A percentile compares a stretch with the other conserved stretches of the same genome.
Evolutionary conservation across 2,797 vertebrate species (phyloP).

Genomic region (Rallus crepitans): DNA sequence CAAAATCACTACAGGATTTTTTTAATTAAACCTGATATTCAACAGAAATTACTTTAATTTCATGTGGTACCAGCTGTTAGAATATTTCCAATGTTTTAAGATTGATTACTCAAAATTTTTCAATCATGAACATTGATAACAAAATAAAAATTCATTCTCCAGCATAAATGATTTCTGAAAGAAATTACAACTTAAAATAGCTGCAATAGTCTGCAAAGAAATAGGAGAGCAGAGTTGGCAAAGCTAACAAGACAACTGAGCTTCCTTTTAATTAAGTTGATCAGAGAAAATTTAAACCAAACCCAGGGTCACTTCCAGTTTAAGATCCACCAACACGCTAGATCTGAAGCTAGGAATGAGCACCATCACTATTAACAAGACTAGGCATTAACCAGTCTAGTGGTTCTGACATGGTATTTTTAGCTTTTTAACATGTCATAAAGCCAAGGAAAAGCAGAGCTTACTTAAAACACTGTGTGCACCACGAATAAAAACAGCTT

Average conservation of each 20-base stretch:
- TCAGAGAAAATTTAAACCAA: slow-evolving; percentile 45
- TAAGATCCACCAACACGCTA: slow-evolving; percentile 29
- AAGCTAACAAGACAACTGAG: slow-evolving; percentile 63
- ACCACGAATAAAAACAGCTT: not conserved
- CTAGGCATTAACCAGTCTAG: not conserved
- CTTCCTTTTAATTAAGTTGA: slow-evolving; percentile 46
- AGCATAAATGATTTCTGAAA: slow-evolving; percentile 60
- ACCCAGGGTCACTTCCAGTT: slow-evolving; percentile 43
- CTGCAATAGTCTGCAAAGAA: slow-evolving; percentile 45
- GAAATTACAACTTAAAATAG: slow-evolving; percentile 42
- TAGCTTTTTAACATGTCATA: slow-evolving; percentile 34
- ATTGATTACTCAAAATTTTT: slow-evolving; percentile 1
- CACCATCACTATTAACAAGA: slow-evolving; percentile 5
- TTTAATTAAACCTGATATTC: not conserved
- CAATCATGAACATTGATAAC: not conserved
- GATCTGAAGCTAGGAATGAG: slow-evolving; percentile 64
- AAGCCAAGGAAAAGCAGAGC: slow-evolving; percentile 51
- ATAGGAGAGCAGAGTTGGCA: slow-evolving; percentile 64
- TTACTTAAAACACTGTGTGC: slow-evolving; percentile 8
- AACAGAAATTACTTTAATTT: slow-evolving; percentile 10
- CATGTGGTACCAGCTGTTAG: not conserved
- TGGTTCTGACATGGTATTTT: not conserved
- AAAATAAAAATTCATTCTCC: slow-evolving; percentile 64
- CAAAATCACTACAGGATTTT: not conserved
- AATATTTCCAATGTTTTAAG: not conserved